Evolutionary conservation across 2,888 invertebrate genomes (phyloP), one percentile per base, ranked within the genome.

Genomic region (Labia minor): DNA sequence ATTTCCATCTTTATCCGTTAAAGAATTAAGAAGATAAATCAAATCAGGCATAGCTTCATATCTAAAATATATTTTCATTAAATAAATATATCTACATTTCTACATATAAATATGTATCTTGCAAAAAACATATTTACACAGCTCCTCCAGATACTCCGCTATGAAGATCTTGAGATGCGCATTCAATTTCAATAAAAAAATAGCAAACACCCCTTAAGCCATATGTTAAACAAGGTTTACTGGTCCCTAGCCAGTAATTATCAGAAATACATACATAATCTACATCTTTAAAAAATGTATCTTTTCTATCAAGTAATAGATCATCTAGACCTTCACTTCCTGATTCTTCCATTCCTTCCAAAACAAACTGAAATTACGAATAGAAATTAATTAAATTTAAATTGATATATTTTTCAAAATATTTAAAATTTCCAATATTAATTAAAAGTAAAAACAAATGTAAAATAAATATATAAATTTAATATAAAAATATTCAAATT

Each of bases 291-390:
- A 97, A 83, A 78, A 95, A 96, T 21, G 84, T 85, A 72, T 90
- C 86, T 75, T 89, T 89, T 71, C 83, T 81, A 0, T 82, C 76
- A 72, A 81, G 79, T 0, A 99, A 81, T 10, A 96, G 80, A 0
- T 89, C 90, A 76, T 96, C 95, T 20, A 99, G 81, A n/a, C 98
- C 98, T 76, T 91, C 90, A 68, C 96, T 97, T 4, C 97, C 97
- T 69, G 90, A 90, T 77, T 99, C 98, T 78, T 98, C 98, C 98
- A 99, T 99, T 67, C 95, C 95, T 81, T 99, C 98, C 76, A 98
- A 90, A 14, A 93, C 85, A 78, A 98, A 97, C 84, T 87, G 74
- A 61, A 76, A 72, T 61, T 66, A n/a, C n/a, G n/a, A n/a, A 37
- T 19, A n/a, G n/a, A n/a, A n/a, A n/a, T 62, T 18, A 64, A 20